Percentiles rank a stretch among this genome's conserved stretches.
phyloP scores from a whole-genome alignment of 2,113 vertebrate species.

The Saccopteryx bilineata region DNA sequence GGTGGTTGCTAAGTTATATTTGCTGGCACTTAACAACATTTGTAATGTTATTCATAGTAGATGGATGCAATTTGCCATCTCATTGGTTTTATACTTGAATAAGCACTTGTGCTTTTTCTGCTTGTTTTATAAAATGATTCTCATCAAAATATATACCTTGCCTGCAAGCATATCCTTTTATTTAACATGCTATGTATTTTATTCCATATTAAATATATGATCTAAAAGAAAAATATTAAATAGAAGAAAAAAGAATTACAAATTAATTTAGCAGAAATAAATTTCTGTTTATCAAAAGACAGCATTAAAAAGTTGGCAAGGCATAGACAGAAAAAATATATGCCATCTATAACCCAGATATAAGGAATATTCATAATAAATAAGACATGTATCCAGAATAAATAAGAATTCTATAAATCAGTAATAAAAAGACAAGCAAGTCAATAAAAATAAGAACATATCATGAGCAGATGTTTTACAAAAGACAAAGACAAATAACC shows the following conservation, averaged over 20 bases:
- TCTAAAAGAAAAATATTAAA: background rate
- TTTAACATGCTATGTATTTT: background rate
- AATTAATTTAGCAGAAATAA: slow-evolving; percentile 4
- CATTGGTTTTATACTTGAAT: background rate
- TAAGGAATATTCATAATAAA: background rate
- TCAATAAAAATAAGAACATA: background rate
- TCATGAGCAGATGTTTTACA: background rate
- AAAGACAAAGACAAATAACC: background rate
- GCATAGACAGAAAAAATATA: background rate
- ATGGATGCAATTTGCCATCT: background rate
- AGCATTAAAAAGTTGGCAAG: background rate
- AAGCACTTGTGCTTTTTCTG: background rate
- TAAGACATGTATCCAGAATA: background rate
- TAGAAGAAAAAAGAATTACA: background rate
- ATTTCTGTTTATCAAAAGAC: background rate
- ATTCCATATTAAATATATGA: background rate
- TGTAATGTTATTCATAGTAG: background rate
- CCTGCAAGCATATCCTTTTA: background rate
- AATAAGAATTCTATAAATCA: background rate
- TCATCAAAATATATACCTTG: background rate
- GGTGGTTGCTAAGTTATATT: background rate
- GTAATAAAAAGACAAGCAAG: background rate
- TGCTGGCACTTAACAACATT: background rate
- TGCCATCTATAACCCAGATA: background rate
- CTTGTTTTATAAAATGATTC: background rate